phyloP scores from a whole-genome alignment of 2,888 invertebrate species.

The Therioaphis trifolii region DNA sequence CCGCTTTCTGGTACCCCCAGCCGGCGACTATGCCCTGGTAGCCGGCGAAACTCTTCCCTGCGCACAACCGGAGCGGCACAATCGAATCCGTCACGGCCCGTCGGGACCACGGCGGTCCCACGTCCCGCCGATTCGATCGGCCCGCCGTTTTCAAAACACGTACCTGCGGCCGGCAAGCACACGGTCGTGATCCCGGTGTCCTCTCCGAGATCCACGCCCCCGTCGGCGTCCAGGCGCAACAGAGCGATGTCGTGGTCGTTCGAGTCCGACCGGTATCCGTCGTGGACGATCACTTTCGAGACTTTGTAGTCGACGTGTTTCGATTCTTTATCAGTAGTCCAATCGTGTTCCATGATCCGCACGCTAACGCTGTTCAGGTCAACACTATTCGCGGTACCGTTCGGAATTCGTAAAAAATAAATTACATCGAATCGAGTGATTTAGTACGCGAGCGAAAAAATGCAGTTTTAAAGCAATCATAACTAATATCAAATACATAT shows the following conservation, averaged over 20 bases:
- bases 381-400: conserved; percentile 74
- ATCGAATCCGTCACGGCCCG: too few species aligned
- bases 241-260: conserved; percentile 89
- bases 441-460: too few species aligned
- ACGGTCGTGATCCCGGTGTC: conserved; percentile 75
- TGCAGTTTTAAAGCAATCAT: too few species aligned
- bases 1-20: conserved; percentile 67
- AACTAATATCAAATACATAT: too few species aligned
- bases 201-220: conserved; percentile 65
- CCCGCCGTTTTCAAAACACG: conserved; percentile 65
- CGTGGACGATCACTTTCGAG: conserved; percentile 74
- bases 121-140: background rate
- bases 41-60: conserved; percentile 66
- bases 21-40: conserved; percentile 66
- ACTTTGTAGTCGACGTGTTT: conserved; percentile 72
- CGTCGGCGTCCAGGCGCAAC: conserved; percentile 75
- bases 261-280: conserved; percentile 77
- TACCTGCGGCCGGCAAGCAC: conserved; percentile 78
- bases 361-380: conserved; percentile 74
- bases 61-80: too few species aligned
- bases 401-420: too few species aligned
- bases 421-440: too few species aligned
- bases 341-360: conserved; percentile 80
- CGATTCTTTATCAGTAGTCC: conserved; percentile 73
- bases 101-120: too few species aligned